Percentiles rank a stretch among this genome's conserved stretches.
These are phyloP conservation scores for Drosophila tripunctata DNA, from an alignment of 2,888 invertebrate genomes.

Conservation along the genomic window DNA sequence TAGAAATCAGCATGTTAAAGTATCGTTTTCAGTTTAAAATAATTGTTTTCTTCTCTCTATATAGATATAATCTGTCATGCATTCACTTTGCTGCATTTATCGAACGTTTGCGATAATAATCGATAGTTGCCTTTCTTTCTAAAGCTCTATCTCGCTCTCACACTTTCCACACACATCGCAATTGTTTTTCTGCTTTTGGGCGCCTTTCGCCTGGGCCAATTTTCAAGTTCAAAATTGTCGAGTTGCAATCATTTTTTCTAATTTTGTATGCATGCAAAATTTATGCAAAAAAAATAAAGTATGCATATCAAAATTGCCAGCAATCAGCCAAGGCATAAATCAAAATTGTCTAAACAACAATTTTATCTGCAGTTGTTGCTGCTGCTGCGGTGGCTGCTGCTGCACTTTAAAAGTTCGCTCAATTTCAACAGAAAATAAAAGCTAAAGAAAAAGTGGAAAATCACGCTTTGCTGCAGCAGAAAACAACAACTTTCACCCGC, in stretches of 20 bases:
- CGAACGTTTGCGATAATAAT: conserved; percentile 34
- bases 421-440: conserved; percentile 50
- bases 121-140: conserved; percentile 10
- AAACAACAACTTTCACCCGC: conserved; percentile 71
- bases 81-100: conserved; percentile 38
- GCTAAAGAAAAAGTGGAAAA: conserved; percentile 76
- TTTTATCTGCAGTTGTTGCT: too few species aligned
- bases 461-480: conserved; percentile 64
- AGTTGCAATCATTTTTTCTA: conserved; percentile 47
- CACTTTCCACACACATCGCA: conserved; percentile 17
- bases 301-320: conserved; percentile 60
- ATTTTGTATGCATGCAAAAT: conserved; percentile 56
- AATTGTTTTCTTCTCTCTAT: too few species aligned
- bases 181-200: conserved; percentile 19
- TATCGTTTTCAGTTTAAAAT: too few species aligned
- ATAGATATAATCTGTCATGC: too few species aligned
- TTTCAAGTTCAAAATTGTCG: conserved; percentile 67
- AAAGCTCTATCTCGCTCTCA: background rate
- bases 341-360: conserved; percentile 26
- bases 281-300: conserved; percentile 63
- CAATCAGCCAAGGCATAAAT: conserved; percentile 67
- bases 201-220: conserved; percentile 57
- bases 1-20: too few species aligned
- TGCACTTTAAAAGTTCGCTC: conserved; percentile 21
- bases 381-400: too few species aligned